Evolutionary conservation across 1,140 invertebrate genomes (phyloP).

Genomic region (Ptiloglossa arizonensis): DNA sequence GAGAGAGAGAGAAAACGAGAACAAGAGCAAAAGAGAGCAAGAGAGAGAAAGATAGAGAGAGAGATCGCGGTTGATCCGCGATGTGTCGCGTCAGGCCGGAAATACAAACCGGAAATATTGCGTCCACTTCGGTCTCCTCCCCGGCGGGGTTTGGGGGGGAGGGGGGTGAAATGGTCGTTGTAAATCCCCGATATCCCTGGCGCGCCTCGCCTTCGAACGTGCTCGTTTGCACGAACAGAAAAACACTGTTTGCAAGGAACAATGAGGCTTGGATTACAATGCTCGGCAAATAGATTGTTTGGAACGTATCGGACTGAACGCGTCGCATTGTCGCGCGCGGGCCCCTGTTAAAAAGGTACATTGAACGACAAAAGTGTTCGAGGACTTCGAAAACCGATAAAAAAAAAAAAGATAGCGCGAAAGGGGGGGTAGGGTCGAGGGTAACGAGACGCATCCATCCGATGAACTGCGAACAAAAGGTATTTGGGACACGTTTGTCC

Average conservation of each 20-base stretch:
- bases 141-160: too few species aligned
- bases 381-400: slow-evolving; percentile 37
- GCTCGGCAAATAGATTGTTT: slow-evolving; percentile 73
- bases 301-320: slow-evolving; percentile 66
- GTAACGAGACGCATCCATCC: not conserved
- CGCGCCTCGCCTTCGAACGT: slow-evolving; percentile 23
- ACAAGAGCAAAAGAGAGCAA: not conserved
- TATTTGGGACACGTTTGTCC: not conserved
- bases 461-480: not conserved
- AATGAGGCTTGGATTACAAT: slow-evolving; percentile 75
- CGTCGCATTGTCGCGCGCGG: slow-evolving; percentile 51
- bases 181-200: slow-evolving; percentile 35
- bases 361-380: slow-evolving; percentile 49
- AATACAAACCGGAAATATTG: slow-evolving; percentile 48
- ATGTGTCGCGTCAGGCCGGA: slow-evolving; percentile 18
- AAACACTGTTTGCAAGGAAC: slow-evolving; percentile 68
- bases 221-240: slow-evolving; percentile 54
- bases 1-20: not conserved
- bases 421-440: not conserved
- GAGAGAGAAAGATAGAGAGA: slow-evolving; percentile 7
- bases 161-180: slow-evolving; percentile 25
- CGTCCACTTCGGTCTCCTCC: slow-evolving; percentile 25
- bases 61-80: slow-evolving; percentile 29
- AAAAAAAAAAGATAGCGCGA: slow-evolving; percentile 7
- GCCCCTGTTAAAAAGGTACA: slow-evolving; percentile 57